phyloP scores from a whole-genome alignment of 2,113 vertebrate genomes.

The Hippoglossus stenolepis region DNA sequence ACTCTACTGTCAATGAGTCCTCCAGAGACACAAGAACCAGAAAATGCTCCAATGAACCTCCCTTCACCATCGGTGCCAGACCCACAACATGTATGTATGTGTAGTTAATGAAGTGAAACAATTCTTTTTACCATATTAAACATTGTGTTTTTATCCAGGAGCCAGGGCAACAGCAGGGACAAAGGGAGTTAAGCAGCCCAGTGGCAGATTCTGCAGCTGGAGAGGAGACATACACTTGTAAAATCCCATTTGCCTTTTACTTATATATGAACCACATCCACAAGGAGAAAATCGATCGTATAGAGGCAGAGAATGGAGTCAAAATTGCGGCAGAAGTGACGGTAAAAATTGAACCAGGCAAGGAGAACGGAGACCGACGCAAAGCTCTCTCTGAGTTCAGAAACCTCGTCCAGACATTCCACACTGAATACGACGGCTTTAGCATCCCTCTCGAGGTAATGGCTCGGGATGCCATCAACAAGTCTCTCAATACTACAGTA shows the following conservation, averaged over 20 bases:
- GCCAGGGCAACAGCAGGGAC: fast-evolving
- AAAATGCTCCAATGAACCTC: background rate
- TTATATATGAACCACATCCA: constrained; percentile 61
- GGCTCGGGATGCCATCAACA: background rate
- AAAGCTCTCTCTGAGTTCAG: constrained; percentile 34
- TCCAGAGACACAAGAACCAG: fast-evolving
- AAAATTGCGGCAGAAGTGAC: background rate
- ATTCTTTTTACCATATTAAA: background rate
- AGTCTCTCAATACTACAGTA: fast-evolving
- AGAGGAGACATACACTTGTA: background rate
- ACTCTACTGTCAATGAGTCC: background rate
- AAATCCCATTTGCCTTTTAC: constrained; percentile 23
- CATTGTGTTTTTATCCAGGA: constrained; percentile 13
- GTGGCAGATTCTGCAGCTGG: background rate
- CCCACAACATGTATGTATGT: constrained; percentile 16
- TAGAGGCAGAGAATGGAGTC: constrained; percentile 48
- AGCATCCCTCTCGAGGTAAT: background rate
- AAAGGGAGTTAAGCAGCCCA: background rate
- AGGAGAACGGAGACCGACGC: background rate
- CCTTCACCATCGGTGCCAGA: background rate
- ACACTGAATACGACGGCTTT: fast-evolving
- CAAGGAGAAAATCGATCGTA: constrained; percentile 43
- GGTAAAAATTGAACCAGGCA: constrained; percentile 8
- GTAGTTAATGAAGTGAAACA: background rate
- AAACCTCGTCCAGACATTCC: background rate